Percentiles rank a stretch among this genome's conserved stretches.
Evolutionary conservation across 2,888 invertebrate species (phyloP).

Genomic region (Acanthosepion lycidas): DNA sequence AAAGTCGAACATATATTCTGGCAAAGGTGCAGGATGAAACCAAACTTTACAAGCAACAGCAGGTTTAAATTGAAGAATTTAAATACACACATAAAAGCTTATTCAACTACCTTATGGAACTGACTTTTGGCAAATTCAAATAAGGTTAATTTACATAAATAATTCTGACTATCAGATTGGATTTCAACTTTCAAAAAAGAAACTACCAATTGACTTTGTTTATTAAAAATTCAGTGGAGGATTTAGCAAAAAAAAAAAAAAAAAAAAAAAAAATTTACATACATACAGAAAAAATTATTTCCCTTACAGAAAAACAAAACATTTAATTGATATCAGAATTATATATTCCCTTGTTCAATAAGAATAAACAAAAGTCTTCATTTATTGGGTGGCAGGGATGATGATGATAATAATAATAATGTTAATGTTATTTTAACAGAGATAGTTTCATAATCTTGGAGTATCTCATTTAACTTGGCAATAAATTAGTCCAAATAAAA

Average conservation of each 20-base stretch:
- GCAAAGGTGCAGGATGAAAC: neutral
- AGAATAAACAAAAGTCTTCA: too few relatives aligned
- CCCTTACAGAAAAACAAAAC: too few relatives aligned
- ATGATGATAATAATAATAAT: too few relatives aligned
- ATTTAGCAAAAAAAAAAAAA: neutral
- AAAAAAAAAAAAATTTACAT: neutral
- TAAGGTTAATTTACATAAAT: neutral
- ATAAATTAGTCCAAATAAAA: too few relatives aligned
- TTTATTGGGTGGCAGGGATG: too few relatives aligned
- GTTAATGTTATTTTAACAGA: too few relatives aligned
- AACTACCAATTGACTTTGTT: neutral
- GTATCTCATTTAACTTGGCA: too few relatives aligned
- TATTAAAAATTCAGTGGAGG: neutral
- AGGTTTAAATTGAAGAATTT: neutral
- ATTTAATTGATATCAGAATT: too few relatives aligned
- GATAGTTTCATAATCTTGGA: too few relatives aligned
- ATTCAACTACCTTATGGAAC: neutral
- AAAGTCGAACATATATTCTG: neutral
- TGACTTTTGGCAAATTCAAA: neutral
- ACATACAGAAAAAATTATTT: too few relatives aligned
- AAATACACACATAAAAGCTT: neutral
- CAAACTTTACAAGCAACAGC: neutral
- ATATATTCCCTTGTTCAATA: too few relatives aligned
- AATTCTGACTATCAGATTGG: neutral
- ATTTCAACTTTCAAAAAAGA: neutral